These are phyloP conservation scores for Crypturellus undulatus DNA, from an alignment of 2,113 vertebrate genomes.

Conservation along the genomic window DNA sequence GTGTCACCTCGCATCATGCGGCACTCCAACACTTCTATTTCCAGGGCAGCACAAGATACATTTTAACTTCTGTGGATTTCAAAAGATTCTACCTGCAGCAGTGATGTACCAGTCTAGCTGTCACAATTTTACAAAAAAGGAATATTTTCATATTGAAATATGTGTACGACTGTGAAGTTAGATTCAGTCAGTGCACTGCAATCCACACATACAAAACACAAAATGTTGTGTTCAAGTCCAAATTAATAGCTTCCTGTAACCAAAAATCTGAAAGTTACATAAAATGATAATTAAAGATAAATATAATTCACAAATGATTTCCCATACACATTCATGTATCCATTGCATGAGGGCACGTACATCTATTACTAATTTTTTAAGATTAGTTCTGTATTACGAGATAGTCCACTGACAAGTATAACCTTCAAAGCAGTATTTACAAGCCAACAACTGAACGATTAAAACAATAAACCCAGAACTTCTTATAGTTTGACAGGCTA, in stretches of 20 bases:
- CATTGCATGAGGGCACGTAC: neutral
- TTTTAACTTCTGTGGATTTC: neutral
- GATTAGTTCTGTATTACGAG: neutral
- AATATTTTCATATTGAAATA: neutral
- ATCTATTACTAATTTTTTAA: neutral
- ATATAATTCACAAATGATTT: neutral
- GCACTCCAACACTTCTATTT: neutral
- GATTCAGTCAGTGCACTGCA: neutral
- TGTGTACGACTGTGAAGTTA: neutral
- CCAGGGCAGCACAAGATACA: neutral
- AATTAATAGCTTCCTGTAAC: neutral
- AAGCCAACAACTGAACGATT: neutral
- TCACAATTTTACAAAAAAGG: fast-evolving
- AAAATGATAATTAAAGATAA: neutral
- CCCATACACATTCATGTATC: neutral
- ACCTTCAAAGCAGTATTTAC: neutral
- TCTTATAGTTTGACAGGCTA: neutral
- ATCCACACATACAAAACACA: neutral
- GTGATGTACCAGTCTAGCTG: neutral
- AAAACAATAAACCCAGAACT: neutral
- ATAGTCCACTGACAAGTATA: neutral
- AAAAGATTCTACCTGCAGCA: neutral
- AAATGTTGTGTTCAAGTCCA: neutral
- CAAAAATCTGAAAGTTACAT: neutral
- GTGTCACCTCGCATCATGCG: neutral